phyloP scores from a whole-genome alignment of 2,797 vertebrate genomes.

The Pipistrellus nathusii region DNA sequence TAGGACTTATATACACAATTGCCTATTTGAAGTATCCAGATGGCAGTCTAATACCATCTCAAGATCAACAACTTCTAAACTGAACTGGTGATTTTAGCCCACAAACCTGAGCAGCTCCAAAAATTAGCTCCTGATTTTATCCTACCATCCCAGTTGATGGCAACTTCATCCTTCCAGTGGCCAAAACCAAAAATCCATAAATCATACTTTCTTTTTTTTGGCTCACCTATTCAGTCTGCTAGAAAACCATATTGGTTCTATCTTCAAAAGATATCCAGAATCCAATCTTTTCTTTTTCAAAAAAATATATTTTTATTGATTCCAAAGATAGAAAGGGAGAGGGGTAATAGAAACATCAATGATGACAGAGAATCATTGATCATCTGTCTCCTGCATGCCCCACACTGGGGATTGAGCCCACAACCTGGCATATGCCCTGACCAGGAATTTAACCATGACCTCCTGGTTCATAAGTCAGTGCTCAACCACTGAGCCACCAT shows the following conservation, averaged over 20 bases:
- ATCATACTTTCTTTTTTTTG: background rate
- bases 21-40: background rate
- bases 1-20: background rate
- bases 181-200: background rate
- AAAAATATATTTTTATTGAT: no score
- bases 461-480: no score
- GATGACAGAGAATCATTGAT: no score
- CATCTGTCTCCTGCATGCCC: no score
- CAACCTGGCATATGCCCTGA: no score
- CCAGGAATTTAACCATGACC: no score
- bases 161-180: background rate
- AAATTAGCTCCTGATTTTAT: constrained; percentile 41
- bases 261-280: constrained; percentile 15
- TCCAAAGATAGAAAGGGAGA: no score
- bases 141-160: background rate
- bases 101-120: background rate
- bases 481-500: no score
- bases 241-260: background rate
- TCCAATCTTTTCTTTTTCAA: background rate
- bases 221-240: background rate
- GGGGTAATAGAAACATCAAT: no score
- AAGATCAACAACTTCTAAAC: background rate
- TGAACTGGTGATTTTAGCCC: constrained; percentile 26
- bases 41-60: constrained; percentile 5
- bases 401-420: no score